Evolutionary conservation across 2,113 vertebrate genomes (phyloP).

Genomic region (Sciurus niger): DNA sequence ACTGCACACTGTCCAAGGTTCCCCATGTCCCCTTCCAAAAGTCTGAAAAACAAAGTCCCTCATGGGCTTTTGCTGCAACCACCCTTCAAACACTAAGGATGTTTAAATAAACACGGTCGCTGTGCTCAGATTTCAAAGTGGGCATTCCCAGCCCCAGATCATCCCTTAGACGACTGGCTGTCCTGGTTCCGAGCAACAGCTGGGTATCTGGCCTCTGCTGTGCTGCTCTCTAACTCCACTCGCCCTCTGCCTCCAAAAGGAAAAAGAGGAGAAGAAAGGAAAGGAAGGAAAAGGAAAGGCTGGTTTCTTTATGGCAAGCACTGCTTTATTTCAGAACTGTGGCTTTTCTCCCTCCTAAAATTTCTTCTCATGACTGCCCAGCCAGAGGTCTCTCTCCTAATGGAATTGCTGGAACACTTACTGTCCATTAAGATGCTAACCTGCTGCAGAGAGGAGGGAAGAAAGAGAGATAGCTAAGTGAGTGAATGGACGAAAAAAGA

Average conservation of each 20-base stretch:
- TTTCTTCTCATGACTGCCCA: constrained; percentile 60
- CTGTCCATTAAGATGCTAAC: constrained; percentile 79
- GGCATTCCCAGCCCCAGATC: constrained; percentile 84
- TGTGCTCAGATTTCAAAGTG: constrained; percentile 81
- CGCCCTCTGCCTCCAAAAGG: neutral
- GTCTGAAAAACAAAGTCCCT: constrained; percentile 46
- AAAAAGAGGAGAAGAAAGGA: neutral
- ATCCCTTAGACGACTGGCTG: constrained; percentile 77
- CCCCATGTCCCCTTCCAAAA: neutral
- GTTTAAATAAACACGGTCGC: constrained; percentile 75
- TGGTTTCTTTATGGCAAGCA: constrained; percentile 86
- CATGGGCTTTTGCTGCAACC: neutral
- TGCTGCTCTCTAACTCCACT: constrained; percentile 78
- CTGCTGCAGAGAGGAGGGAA: constrained; percentile 60
- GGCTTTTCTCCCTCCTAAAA: constrained; percentile 82
- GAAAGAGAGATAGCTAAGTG: constrained; percentile 31
- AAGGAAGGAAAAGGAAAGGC: constrained; percentile 49
- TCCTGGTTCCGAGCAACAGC: constrained; percentile 74
- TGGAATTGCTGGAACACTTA: constrained; percentile 85
- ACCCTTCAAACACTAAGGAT: constrained; percentile 65
- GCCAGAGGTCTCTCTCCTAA: constrained; percentile 72
- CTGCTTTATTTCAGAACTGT: constrained; percentile 80
- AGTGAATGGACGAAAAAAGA: constrained; percentile 37
- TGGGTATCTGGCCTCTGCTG: constrained; percentile 71
- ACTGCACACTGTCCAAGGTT: neutral